A percentile compares a stretch with the other conserved stretches of the same genome.
Conservation (phyloP, 2,113 vertebrate genomes). For the Globicephala melas region DNA sequence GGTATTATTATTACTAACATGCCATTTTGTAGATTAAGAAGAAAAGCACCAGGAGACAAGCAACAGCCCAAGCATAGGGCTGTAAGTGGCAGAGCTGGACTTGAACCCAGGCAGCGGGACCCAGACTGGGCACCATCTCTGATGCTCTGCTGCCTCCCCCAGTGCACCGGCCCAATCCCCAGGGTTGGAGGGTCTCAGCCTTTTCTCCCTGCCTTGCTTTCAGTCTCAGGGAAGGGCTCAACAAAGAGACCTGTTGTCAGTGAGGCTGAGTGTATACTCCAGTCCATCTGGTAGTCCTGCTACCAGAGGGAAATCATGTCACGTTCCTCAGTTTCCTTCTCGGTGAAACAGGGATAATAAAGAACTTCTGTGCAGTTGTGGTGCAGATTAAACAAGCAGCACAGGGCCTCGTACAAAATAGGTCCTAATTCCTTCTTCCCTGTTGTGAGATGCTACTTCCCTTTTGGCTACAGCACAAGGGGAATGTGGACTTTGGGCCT, state of each 20-base stretch:
- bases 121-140: not conserved
- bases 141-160: not conserved
- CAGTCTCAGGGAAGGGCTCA: not conserved
- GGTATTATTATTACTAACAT: not conserved
- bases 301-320: not conserved
- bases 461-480: not conserved
- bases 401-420: rapidly evolving
- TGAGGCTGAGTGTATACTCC: not conserved
- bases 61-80: too few relatives aligned
- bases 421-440: not conserved
- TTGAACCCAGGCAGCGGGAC: not conserved
- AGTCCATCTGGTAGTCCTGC: not conserved
- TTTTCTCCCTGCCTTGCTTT: not conserved
- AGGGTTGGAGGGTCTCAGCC: not conserved
- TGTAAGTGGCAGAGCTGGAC: not conserved
- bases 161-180: rapidly evolving
- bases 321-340: not conserved
- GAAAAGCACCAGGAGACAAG: not conserved
- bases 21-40: not conserved
- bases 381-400: not conserved
- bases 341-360: not conserved
- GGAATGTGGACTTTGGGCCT: not conserved
- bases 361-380: not conserved
- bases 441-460: not conserved
- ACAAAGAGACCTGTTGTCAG: not conserved